phyloP scores from a whole-genome alignment of 2,797 vertebrate genomes.

The Ispidina picta region DNA sequence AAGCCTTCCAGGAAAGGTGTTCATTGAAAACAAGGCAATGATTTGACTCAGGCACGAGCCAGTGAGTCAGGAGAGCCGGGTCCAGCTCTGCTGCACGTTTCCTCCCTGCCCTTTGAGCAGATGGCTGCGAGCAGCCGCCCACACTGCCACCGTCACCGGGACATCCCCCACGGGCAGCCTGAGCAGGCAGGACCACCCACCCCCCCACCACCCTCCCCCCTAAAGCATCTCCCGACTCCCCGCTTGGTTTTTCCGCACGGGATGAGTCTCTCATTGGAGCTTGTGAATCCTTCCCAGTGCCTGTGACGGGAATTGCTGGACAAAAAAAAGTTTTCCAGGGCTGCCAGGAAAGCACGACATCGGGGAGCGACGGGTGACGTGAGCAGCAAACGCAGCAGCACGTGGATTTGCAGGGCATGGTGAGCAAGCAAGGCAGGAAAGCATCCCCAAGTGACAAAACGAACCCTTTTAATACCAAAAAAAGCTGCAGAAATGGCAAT shows the following conservation, averaged over 20 bases:
- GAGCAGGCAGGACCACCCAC: not conserved
- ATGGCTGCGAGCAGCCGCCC: not conserved
- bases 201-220: too few relatives aligned
- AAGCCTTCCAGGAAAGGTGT: constrained; percentile 46
- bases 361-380: rapidly evolving
- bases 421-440: not conserved
- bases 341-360: not conserved
- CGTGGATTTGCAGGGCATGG: not conserved
- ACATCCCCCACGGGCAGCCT: not conserved
- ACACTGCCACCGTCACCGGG: not conserved
- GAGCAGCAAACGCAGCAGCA: not conserved
- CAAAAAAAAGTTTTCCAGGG: not conserved
- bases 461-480: not conserved
- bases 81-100: not conserved
- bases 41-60: not conserved
- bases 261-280: not conserved
- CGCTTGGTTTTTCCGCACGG: rapidly evolving
- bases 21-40: not conserved
- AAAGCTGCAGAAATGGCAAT: not conserved
- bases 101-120: constrained; percentile 14
- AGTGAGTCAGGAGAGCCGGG: not conserved
- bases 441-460: not conserved
- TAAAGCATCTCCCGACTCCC: not conserved
- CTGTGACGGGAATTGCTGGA: not conserved
- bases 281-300: not conserved